Conservation (phyloP, 1,140 invertebrate species). For the Pogonus chalceus region DNA sequence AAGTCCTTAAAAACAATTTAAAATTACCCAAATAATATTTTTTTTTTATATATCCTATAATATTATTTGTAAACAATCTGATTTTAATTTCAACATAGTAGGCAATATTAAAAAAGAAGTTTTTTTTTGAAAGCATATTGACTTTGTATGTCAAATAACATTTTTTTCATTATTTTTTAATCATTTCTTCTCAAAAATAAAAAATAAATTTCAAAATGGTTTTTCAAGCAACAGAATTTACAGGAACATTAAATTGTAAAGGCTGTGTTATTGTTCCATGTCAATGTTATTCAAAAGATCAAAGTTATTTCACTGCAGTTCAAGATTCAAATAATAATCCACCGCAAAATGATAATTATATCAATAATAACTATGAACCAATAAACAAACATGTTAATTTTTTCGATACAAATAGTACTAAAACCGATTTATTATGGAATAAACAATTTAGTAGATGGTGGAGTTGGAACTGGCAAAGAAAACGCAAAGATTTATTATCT, state of each 20-base stretch:
- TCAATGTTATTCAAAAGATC: background rate
- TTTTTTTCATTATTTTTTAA: too few species aligned
- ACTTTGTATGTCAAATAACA: too few species aligned
- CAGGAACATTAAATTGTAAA: background rate
- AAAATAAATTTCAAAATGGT: slow-evolving; percentile 1
- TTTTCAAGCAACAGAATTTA: background rate
- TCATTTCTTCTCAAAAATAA: too few species aligned
- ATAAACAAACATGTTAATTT: background rate
- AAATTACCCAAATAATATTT: too few species aligned
- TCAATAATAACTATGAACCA: background rate
- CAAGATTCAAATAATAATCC: too few species aligned
- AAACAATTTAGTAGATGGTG: background rate
- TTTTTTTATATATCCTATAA: too few species aligned
- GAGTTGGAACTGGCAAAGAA: slow-evolving; percentile 1
- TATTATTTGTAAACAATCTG: too few species aligned
- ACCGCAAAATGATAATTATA: too few species aligned
- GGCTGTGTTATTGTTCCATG: background rate
- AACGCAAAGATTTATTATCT: background rate
- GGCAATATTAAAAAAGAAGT: too few species aligned
- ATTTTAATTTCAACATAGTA: too few species aligned
- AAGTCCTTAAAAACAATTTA: too few species aligned
- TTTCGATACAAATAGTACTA: background rate
- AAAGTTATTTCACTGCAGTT: background rate
- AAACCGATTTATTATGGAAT: background rate
- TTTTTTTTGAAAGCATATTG: too few species aligned